Conservation (phyloP, 2,888 invertebrate species). For the Rotaria macrura region DNA sequence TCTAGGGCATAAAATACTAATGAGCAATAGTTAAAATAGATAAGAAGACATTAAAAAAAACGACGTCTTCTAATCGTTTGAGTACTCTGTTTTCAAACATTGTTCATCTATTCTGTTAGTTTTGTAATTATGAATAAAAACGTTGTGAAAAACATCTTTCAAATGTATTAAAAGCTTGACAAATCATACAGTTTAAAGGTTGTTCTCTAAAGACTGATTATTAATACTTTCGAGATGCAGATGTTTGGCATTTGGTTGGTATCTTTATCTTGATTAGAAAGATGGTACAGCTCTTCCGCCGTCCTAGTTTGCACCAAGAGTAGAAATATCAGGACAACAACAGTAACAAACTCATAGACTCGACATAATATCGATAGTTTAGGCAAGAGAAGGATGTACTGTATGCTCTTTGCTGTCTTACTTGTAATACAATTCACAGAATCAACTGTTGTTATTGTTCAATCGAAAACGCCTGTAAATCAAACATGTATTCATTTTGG, state of each 20-base stretch:
- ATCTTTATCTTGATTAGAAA: background rate
- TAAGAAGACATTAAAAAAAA: no score
- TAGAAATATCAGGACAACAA: background rate
- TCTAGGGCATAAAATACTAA: no score
- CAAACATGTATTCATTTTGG: background rate
- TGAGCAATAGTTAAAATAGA: no score
- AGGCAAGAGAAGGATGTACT: background rate
- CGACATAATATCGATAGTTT: background rate
- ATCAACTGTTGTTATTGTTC: background rate
- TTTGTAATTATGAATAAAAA: no score
- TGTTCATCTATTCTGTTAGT: no score
- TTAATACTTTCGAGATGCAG: background rate
- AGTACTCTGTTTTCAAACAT: no score
- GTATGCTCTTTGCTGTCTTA: background rate
- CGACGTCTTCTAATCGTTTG: no score
- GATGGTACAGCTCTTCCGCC: background rate
- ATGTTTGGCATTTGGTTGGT: background rate
- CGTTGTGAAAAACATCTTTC: no score
- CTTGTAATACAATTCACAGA: background rate
- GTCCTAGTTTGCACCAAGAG: background rate
- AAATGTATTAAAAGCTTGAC: no score
- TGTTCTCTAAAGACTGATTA: background rate
- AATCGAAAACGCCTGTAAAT: background rate
- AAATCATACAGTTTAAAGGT: no score
- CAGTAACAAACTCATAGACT: background rate